Base-by-base conservation (phyloP, 2,797 vertebrate genomes). In the Trachurus trachurus region DNA sequence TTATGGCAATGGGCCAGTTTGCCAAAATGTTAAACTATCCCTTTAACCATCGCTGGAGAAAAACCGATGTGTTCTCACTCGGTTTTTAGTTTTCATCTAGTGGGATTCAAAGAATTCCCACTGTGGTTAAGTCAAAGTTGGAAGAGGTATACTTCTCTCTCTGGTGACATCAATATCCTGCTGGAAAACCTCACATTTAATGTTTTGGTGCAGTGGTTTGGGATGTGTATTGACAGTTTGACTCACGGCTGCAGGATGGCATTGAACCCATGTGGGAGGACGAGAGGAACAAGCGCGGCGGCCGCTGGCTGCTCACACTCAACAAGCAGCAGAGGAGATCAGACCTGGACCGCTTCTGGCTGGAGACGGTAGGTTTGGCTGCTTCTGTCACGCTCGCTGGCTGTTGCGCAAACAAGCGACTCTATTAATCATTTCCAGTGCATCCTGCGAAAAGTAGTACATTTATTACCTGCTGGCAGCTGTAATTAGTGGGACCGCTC, bases 181-280 rank as follows among this genome's bases (percentile, higher is more conserved):
- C 26, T 17, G 34, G 29, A 49, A 58, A 52, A 56, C 6, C 6
- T 69, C 5, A 17, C n/a, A 37, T 29, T 26, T 11, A 42, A 66
- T 31, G 15, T 52, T 57, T 39, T 40, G 44, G 3, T 59, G 21
- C 22, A 2, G 29, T 40, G 52, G 21, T 68, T 76, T 34, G 7
- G 54, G 49, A 52, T 37, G 37, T 63, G 63, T 78, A 31, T 64
- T 89, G 75, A 87, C 71, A 9, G 9, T 80, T n/a, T 85, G 68
- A 83, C 75, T 54, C 54, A 1, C 50, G 21, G 21, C 82, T 88
- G 65, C 91, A 99, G 98, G 98, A 99, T 89, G 98, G 97, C 49
- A 98, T 99, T 90, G 98, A 99, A 74, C 98, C 98, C 69, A 99
- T 99, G 98, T 99, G 98, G 98, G 98, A 99, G 95, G 98, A 99